These are phyloP conservation scores for Noctua janthina DNA, from an alignment of 2,888 invertebrate species.

Conservation along the genomic window DNA sequence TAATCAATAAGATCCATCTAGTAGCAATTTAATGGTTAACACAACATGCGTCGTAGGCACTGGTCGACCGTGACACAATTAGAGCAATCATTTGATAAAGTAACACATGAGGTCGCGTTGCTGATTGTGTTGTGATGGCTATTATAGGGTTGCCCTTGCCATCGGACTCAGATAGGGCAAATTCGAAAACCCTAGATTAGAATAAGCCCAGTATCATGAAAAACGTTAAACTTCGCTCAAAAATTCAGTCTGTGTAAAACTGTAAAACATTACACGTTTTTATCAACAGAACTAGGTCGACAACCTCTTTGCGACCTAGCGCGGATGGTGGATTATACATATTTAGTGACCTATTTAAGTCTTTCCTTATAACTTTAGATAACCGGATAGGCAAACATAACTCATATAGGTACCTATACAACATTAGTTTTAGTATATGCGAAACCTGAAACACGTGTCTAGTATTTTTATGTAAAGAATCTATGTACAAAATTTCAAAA, in stretches of 20 bases:
- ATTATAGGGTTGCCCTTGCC: conserved; percentile 11
- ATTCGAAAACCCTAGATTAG: not conserved
- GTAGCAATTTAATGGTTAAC: not conserved
- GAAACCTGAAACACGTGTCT: too few species aligned
- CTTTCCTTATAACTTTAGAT: conserved; percentile 43
- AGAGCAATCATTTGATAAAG: conserved; percentile 47
- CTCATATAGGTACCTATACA: not conserved
- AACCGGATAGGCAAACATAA: conserved; percentile 36
- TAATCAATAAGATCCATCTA: conserved; percentile 2
- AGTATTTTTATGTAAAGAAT: too few species aligned
- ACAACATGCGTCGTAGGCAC: conserved; percentile 14
- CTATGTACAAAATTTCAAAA: too few species aligned
- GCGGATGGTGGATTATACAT: conserved; percentile 66
- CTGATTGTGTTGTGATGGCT: not conserved
- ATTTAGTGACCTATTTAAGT: conserved; percentile 72
- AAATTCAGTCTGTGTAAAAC: not conserved
- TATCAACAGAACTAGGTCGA: conserved; percentile 66
- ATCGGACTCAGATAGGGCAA: not conserved
- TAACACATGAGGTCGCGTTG: conserved; percentile 26
- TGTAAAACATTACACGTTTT: conserved; percentile 9
- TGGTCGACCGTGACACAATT: conserved; percentile 56
- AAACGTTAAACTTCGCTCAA: not conserved
- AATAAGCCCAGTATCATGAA: not conserved
- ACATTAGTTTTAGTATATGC: too few species aligned
- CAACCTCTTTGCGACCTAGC: conserved; percentile 62